Percentiles rank a stretch among this genome's conserved stretches.
Evolutionary conservation across 2,797 vertebrate species (phyloP).

Genomic region (Pithecia hirsuta): DNA sequence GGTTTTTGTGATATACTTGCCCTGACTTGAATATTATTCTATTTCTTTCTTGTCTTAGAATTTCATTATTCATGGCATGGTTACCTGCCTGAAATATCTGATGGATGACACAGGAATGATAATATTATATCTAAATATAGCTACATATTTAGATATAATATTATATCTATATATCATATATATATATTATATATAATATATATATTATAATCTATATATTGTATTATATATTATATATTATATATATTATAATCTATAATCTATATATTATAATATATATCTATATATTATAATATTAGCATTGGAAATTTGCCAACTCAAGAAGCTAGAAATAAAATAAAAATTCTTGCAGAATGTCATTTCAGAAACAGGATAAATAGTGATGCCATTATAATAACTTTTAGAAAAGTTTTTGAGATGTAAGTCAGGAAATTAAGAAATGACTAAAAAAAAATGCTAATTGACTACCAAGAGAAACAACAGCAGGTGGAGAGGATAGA

Average conservation of each 20-base stretch:
- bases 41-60: not conserved
- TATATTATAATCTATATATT: too few species aligned
- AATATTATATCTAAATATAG: not conserved
- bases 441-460: not conserved
- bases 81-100: not conserved
- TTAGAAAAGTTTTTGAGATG: not conserved
- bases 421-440: not conserved
- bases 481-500: not conserved
- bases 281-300: too few species aligned
- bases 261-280: too few species aligned
- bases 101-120: not conserved
- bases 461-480: not conserved
- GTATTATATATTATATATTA: too few species aligned
- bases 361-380: not conserved
- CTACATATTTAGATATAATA: not conserved
- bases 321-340: not conserved
- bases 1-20: not conserved
- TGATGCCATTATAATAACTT: not conserved
- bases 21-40: not conserved
- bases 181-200: too few species aligned
- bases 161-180: too few species aligned
- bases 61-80: not conserved
- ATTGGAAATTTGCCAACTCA: not conserved
- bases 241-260: too few species aligned
- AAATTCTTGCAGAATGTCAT: not conserved